Base-by-base conservation (phyloP, 2,888 invertebrate genomes). In the Drymonia ruficornis region DNA sequence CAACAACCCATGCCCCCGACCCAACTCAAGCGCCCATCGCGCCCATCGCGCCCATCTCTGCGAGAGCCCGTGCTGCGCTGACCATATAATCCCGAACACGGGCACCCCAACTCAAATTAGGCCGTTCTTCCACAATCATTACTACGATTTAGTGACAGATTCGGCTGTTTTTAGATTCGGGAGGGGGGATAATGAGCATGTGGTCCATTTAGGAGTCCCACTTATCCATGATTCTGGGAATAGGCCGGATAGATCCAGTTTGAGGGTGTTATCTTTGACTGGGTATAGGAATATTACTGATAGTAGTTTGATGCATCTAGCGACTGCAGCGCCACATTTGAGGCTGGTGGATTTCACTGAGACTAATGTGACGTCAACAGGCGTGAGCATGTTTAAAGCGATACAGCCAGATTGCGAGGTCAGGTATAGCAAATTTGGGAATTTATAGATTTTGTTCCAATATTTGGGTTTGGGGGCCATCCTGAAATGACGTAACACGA, bases 241-340 rank as follows among this genome's bases (percentile, higher is more conserved):
- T 0, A 63, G 89, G 0, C 89, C 91, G 0, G 86, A 86, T 4
- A 78, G 93, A 54, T 93, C 94, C 1, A 89, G 83, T 16, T 74
- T 95, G 0, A 86, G 93, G 49, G 83, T 91, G 0, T 72, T 95
- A 0, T 89, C 91, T 3, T 85, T 93, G 6, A 93, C 94, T 0
- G 94, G 95, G 5, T 96, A 94, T 70, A 87, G 91, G 6, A 86
- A 89, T 53, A 93, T 96, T 0, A 95, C 96, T 0, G 94, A 96
- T 70, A 81, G 90, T 7, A 94, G 95, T 46, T 74, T 96, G 16
- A 78, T 83, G 13, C 95, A 96, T 76, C 78, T 96, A 49, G 93
- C 93, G 0, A 91, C 93, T 0, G 94, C 95, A 0, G 94, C 95
- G 0, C 94, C 95, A 0, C 79, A 90, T 53, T 77, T 96, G 13